Evolutionary conservation across 30 jellyfish, hydroid and myxozoan genomes (phyloP).

Genomic region (Rhopilema esculentum): DNA sequence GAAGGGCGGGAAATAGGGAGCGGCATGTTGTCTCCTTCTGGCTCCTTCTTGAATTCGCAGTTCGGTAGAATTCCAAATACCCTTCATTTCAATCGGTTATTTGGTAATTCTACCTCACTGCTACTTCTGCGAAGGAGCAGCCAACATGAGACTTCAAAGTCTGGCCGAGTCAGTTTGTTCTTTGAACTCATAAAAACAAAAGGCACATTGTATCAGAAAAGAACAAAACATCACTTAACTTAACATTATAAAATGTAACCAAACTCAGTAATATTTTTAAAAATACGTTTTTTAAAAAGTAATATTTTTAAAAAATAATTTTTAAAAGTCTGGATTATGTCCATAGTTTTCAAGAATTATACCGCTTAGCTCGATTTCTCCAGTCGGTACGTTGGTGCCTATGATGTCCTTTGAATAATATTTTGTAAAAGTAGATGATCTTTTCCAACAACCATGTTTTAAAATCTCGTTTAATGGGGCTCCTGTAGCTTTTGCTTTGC

Average conservation of each 20-base stretch:
- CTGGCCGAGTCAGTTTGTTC: constrained; percentile 44
- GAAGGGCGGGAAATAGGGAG: constrained; percentile 40
- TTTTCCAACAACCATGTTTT: constrained; percentile 33
- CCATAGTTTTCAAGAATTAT: background rate
- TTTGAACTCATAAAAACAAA: constrained; percentile 7
- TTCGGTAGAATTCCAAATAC: constrained; percentile 24
- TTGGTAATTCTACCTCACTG: constrained; percentile 30
- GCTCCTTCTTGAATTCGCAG: constrained; percentile 21
- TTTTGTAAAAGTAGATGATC: constrained; percentile 10
- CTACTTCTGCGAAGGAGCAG: constrained; percentile 47
- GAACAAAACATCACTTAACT: constrained; percentile 14
- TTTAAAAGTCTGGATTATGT: background rate
- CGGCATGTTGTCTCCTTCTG: constrained; percentile 50
- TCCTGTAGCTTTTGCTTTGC: constrained; percentile 36
- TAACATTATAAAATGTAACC: constrained; percentile 19
- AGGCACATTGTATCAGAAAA: background rate
- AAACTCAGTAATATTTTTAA: constrained; percentile 1
- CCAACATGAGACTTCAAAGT: constrained; percentile 54
- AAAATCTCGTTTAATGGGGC: constrained; percentile 18
- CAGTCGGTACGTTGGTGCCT: constrained; percentile 3
- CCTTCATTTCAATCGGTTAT: constrained; percentile 41
- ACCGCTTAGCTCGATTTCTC: background rate
- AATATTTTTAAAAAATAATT: background rate
- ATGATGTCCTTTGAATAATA: constrained; percentile 24
- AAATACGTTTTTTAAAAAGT: background rate